Evolutionary conservation across 2,113 vertebrate genomes (phyloP).

Genomic region (Marcusenius ussheri): DNA sequence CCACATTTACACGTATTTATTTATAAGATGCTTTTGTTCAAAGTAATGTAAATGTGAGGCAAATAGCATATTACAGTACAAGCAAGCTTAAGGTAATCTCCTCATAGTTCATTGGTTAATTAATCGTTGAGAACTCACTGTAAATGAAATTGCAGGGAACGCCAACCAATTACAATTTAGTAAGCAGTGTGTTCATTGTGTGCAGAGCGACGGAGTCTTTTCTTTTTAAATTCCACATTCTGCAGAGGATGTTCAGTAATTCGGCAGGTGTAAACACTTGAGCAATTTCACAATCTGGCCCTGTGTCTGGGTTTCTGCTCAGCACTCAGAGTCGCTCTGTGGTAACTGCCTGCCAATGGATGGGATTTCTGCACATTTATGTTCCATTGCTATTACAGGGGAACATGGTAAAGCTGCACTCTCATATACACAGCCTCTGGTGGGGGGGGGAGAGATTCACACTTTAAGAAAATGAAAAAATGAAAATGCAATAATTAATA

Average conservation of each 20-base stretch:
- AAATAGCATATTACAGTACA: neutral
- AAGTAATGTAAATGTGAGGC: neutral
- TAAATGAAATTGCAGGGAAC: neutral
- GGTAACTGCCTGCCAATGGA: neutral
- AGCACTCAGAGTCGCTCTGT: neutral
- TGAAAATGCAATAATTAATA: neutral
- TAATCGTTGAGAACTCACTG: neutral
- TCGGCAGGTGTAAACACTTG: neutral
- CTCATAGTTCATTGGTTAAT: neutral
- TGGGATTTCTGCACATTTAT: slow-evolving; percentile 12
- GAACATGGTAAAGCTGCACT: neutral
- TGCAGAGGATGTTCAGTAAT: neutral
- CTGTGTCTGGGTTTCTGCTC: neutral
- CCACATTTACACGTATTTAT: neutral
- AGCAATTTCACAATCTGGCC: neutral
- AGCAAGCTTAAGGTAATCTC: neutral
- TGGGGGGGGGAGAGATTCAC: neutral
- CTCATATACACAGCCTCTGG: neutral
- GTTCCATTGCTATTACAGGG: neutral
- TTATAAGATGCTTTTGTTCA: neutral
- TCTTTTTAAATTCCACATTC: neutral
- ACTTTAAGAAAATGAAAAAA: neutral
- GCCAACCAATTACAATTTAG: neutral
- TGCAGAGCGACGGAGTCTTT: neutral
- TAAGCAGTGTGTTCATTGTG: neutral